Evolutionary conservation across 2,888 invertebrate genomes (phyloP).

Genomic region (Thyatira batis): DNA sequence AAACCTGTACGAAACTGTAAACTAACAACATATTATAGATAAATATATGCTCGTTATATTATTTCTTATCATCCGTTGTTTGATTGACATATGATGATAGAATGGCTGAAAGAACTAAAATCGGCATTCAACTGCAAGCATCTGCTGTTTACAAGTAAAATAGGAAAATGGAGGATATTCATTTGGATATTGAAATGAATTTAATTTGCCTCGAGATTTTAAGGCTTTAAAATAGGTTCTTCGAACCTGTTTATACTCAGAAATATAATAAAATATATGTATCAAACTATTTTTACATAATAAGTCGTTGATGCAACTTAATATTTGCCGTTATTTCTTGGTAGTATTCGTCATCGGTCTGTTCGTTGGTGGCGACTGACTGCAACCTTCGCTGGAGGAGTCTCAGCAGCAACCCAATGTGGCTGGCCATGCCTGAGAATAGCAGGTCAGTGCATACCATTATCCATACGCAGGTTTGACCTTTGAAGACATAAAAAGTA

Average conservation of each 20-base stretch:
- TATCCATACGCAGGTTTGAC: constrained; percentile 71
- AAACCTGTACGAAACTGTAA: not conserved
- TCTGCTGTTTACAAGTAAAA: too few relatives aligned
- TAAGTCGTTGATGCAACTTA: constrained; percentile 69
- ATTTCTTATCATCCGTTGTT: not conserved
- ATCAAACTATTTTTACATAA: constrained; percentile 44
- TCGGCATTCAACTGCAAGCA: too few relatives aligned
- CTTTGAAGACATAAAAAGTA: constrained; percentile 36
- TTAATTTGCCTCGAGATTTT: too few relatives aligned
- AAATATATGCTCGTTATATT: too few relatives aligned
- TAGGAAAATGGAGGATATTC: too few relatives aligned
- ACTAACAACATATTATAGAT: not conserved
- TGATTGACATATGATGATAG: too few relatives aligned
- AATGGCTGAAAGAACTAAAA: too few relatives aligned
- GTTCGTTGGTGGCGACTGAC: constrained; percentile 37
- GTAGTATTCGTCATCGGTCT: constrained; percentile 54
- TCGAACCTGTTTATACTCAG: too few relatives aligned
- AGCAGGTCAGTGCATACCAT: constrained; percentile 70
- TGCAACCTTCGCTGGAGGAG: constrained; percentile 61
- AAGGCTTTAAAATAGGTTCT: too few relatives aligned
- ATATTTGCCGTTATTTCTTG: constrained; percentile 59
- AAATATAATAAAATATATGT: not conserved
- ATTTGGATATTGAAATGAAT: too few relatives aligned
- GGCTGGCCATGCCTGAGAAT: constrained; percentile 72
- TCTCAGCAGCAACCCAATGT: constrained; percentile 62